Evolutionary conservation across 2,888 invertebrate species (phyloP), one percentile per base, ranked within the genome.

Genomic region (Hydraecia micacea): DNA sequence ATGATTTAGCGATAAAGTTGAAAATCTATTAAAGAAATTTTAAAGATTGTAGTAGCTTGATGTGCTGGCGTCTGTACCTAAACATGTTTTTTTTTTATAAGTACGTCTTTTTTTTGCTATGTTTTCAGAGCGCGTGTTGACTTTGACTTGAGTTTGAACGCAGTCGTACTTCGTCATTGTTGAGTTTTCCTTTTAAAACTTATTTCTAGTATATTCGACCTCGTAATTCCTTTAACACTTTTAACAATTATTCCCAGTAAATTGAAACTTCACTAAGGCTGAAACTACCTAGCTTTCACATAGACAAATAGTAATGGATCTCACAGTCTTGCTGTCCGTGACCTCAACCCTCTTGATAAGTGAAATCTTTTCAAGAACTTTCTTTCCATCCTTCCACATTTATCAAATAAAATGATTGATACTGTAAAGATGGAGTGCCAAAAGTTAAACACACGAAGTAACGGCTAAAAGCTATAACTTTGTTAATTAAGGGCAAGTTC

Each of bases 401-500:
- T 28, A 52, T 46, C 18, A 39, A 79, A 55, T 39, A 8, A 32
- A 55, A 58, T 72, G 2, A 49, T 65, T 28, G 55, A 70, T 68
- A 58, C 25, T 5, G 60, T 21, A 60, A 25, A 42, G 52, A 42
- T 55, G n/a, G 25, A 25, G 49, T 62, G n/a, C 42, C 36, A 21
- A 25, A 66, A 67, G 13, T 74, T 66, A 5, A 25, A 39, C 15
- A 49, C 18, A 60, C 32, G 25, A 52, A 67, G 15, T 49, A 46
- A 6, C 25, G 3, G 18, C 42, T 78, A 72, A 58, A 77, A 49
- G 18, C 49, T 65, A 58, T 69, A 73, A 55, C 42, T 75, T 68
- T 49, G 58, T 46, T 65, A 62, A 77, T 68, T 32, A 74, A 79
- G 84, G 84, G 65, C 86, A 87, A 80, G 78, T 75, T 77, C 75